Evolutionary conservation across 2,797 vertebrate genomes (phyloP), one percentile per base, ranked within the genome.

Genomic region (Pyrocephalus nanus): DNA sequence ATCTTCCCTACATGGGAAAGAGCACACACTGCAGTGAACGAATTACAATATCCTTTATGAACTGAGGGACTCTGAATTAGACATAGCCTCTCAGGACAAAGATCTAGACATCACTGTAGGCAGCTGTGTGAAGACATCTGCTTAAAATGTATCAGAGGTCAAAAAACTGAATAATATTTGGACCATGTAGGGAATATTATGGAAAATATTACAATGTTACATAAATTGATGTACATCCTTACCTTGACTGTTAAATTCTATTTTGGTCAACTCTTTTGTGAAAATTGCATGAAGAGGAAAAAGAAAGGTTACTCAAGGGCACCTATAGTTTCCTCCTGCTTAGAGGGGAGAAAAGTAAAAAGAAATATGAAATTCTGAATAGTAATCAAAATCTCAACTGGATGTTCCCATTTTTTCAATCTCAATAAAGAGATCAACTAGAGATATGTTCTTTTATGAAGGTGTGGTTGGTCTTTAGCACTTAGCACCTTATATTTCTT

Each of bases 121-220:
- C 83, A 88, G 75, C 61, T 95, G 64, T 90, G 25, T 88, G 78
- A 88, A 94, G 86, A 82, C n/a, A 64, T 86, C 80, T 82, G 57
- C 73, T 94, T 96, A 93, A 96, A 96, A 90, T 64, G 64, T 84
- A 92, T 71, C 92, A 95, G 65, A 96, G 93, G 91, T 96, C 92
- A 96, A 88, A 95, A 94, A 92, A 81, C 9, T 78, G 90, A 96
- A 96, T 96, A 96, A 95, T 84, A 66, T 82, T 94, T 93, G 61
- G 69, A 7, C 55, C 69, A 32, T 34, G 29, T 84, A 65, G 95
- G 93, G 96, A 96, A 94, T 96, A 95, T 90, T 94, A 92, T 77
- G 62, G 75, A 90, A 94, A 92, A 88, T 93, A 91, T 95, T 91
- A 69, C 67, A 86, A 30, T 66, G 34, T 93, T 88, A 65, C 85